phyloP scores from a whole-genome alignment of 2,797 vertebrate species.

The Nyctibius grandis region DNA sequence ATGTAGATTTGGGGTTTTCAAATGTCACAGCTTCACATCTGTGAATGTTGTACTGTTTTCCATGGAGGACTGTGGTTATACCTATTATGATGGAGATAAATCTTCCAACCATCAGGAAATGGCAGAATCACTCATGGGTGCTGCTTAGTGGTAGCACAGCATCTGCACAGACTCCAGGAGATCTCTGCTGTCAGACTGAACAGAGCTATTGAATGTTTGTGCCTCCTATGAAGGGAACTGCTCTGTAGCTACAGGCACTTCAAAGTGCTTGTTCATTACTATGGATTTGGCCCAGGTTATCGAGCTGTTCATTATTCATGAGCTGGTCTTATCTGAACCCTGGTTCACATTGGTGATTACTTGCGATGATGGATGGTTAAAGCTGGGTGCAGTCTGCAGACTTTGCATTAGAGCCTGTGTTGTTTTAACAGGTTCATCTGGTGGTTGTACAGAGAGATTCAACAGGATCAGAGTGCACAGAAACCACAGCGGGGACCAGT shows the following conservation, averaged over 20 bases:
- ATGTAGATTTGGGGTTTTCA: neutral
- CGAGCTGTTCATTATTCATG: neutral
- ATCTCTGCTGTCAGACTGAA: neutral
- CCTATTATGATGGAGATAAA: neutral
- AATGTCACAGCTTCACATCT: neutral
- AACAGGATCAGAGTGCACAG: neutral
- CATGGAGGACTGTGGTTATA: neutral
- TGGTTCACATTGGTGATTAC: neutral
- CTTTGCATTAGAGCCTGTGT: neutral
- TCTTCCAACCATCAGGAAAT: neutral
- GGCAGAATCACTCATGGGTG: neutral
- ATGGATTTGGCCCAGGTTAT: neutral
- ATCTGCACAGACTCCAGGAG: neutral
- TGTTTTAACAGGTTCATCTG: neutral
- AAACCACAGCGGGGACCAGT: neutral
- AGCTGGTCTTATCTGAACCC: conserved; percentile 2
- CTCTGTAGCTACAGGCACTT: neutral
- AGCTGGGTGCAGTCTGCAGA: neutral
- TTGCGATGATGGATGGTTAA: neutral
- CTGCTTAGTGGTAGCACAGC: neutral
- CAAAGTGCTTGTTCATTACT: neutral
- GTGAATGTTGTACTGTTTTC: neutral
- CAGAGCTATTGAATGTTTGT: neutral
- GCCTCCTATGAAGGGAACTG: neutral
- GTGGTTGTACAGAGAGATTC: neutral